phyloP scores from a whole-genome alignment of 2,888 invertebrate genomes.

The Hymenopus coronatus region DNA sequence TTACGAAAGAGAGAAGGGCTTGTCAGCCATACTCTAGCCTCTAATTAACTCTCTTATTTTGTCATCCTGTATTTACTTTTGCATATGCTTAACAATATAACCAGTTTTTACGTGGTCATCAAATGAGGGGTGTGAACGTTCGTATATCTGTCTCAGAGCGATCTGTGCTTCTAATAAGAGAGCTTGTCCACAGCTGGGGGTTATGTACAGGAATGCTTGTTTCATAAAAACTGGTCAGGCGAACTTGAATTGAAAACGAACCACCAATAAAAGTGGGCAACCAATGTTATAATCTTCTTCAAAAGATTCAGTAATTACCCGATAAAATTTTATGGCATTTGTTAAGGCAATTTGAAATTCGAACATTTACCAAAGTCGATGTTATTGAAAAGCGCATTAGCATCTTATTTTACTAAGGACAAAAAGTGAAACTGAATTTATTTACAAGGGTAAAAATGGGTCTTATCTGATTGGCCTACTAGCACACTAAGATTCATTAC shows the following conservation, averaged over 20 bases:
- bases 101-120: not conserved
- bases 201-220: not conserved
- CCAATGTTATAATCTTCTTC: not conserved
- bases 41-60: not conserved
- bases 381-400: no score
- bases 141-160: not conserved
- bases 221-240: not conserved
- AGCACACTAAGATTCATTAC: no score
- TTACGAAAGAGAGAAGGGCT: not conserved
- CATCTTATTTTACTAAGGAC: no score
- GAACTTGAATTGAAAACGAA: not conserved
- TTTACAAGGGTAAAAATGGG: no score
- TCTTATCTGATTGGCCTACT: no score
- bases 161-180: not conserved
- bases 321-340: not conserved
- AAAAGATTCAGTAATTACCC: not conserved
- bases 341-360: not conserved
- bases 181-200: not conserved
- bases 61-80: not conserved
- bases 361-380: no score
- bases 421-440: no score
- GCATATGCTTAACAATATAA: not conserved
- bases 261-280: not conserved
- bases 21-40: not conserved
- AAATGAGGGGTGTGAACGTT: not conserved